Conservation (phyloP, 2,113 vertebrate genomes). For the Amphiprion ocellaris region DNA sequence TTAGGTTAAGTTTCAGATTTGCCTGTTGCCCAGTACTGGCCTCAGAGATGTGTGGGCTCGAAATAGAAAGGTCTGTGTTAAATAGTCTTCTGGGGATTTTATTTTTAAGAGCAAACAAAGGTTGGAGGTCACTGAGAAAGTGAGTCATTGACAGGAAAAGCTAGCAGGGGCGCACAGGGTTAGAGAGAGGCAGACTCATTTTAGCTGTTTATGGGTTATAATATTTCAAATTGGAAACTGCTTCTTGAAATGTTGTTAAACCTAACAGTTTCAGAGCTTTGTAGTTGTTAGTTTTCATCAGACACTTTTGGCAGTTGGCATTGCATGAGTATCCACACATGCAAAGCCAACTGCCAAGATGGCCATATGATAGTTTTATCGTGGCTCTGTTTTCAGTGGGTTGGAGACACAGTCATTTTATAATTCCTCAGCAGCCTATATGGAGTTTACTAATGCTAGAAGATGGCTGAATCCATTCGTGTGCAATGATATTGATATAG, state of each 20-base stretch:
- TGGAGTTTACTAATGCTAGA: not conserved
- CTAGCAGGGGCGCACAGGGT: not conserved
- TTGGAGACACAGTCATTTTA: not conserved
- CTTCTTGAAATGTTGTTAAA: not conserved
- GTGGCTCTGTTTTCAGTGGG: not conserved
- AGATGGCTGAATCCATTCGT: not conserved
- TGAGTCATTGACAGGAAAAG: constrained; percentile 56
- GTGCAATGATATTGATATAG: not conserved
- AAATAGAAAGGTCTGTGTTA: constrained; percentile 72
- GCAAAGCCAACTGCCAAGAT: not conserved
- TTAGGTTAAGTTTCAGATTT: not conserved
- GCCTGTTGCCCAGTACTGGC: constrained; percentile 5
- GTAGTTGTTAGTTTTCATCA: not conserved
- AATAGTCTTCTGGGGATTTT: constrained; percentile 60
- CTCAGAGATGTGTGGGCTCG: constrained; percentile 40
- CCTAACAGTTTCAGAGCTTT: not conserved
- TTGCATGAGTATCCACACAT: too few relatives aligned
- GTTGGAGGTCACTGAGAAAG: constrained; percentile 72
- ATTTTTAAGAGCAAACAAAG: constrained; percentile 80
- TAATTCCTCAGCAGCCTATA: not conserved
- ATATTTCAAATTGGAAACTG: not conserved
- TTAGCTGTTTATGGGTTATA: not conserved
- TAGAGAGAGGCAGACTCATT: not conserved
- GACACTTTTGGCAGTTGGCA: too few relatives aligned
- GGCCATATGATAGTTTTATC: not conserved